Base-by-base conservation (phyloP, 2,888 invertebrate species). In the Agrotis exclamationis region DNA sequence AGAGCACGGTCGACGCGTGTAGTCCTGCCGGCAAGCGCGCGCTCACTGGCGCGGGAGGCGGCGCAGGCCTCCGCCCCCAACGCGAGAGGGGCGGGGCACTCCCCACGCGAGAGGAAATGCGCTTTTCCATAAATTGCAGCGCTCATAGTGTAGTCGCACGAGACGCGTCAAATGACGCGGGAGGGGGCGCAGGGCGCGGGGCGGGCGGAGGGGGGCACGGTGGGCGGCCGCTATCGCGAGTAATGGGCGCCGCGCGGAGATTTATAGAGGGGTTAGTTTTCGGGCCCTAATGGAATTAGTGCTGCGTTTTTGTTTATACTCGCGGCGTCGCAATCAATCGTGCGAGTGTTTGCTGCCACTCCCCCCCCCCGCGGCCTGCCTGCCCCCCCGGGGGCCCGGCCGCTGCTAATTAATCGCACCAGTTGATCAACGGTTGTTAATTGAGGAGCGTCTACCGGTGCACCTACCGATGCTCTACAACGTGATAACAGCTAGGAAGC, bases 261-360 rank as follows among this genome's bases (percentile, higher is more conserved):
- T 93, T 92, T 92, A 93, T 89, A 80, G 88, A 87, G 88, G 91
- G 91, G 91, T 89, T 90, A 89, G 89, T 87, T 89, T 88, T 89
- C 84, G 86, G 88, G 89, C 88, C 88, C 91, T 94, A 93, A 94
- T 93, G 94, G 94, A 91, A 93, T 93, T 92, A 93, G 90, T 87
- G 88, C 87, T 88, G 86, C 86, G 85, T 88, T 88, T 86, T 91
- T 90, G 92, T 92, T 91, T 91, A 91, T 90, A 87, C 87, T 70
- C 85, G 75, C 84, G 85, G 84, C 83, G 82, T 84, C 80, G 84
- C 76, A 83, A 85, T 83, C 85, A 84, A 82, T 82, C 85, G 78
- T 80, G 66, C 78, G 73, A 80, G 79, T 78, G 76, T 67, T 77
- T 45, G 60, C 48, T 60, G 59, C 72, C 48, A 48, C 28, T 7